Conservation (phyloP, 2,888 invertebrate species). For the Sarcophaga caerulescens region DNA sequence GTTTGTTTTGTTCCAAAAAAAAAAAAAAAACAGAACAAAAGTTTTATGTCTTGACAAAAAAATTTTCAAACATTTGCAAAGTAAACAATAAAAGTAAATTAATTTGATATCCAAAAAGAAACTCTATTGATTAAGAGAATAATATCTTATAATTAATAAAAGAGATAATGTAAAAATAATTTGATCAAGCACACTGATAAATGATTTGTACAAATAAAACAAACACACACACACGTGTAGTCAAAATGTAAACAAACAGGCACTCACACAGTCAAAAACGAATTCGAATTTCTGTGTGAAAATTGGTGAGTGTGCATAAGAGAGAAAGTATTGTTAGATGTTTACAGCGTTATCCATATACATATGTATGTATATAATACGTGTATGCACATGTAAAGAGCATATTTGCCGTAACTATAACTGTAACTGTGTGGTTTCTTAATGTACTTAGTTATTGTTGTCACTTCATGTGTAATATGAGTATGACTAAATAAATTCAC, state of each 20-base stretch:
- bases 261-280: no score
- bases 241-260: no score
- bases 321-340: no score
- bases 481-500: constrained; percentile 61
- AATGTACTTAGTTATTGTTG: constrained; percentile 55
- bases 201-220: not conserved
- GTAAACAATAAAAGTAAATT: not conserved
- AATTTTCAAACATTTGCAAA: not conserved
- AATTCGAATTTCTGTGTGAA: no score
- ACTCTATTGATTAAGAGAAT: constrained; percentile 7
- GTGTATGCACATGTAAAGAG: not conserved
- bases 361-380: not conserved
- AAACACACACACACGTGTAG: not conserved
- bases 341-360: no score
- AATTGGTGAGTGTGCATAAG: no score
- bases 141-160: constrained; percentile 45
- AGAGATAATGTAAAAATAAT: constrained; percentile 29
- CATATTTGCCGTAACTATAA: no score
- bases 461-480: constrained; percentile 65
- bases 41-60: no score
- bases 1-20: not conserved
- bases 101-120: not conserved
- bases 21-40: not conserved
- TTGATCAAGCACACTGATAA: constrained; percentile 51
- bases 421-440: constrained; percentile 32